Conservation (phyloP, 1,140 invertebrate species). For the Physella acuta region DNA sequence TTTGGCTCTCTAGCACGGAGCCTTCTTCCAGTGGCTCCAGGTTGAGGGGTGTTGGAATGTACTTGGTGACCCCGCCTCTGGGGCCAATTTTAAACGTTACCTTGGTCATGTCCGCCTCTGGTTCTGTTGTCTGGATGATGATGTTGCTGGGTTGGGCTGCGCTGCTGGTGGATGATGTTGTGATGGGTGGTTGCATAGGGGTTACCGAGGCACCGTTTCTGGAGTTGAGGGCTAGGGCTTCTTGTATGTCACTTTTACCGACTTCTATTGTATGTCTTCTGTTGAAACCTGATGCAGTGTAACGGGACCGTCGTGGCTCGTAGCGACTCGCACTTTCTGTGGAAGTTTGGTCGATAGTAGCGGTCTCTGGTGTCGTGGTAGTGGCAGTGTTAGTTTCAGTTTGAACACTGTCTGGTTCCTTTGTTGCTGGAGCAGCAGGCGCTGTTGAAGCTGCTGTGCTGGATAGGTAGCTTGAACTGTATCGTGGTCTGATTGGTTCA, state of each 20-base stretch:
- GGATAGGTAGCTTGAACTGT: too few relatives aligned
- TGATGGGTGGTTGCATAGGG: background rate
- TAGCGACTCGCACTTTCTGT: background rate
- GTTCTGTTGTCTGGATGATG: too few relatives aligned
- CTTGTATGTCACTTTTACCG: background rate
- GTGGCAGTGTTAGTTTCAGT: too few relatives aligned
- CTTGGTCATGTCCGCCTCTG: background rate
- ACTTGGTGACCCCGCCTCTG: background rate
- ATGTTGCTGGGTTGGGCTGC: too few relatives aligned
- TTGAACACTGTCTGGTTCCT: too few relatives aligned
- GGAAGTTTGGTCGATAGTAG: background rate
- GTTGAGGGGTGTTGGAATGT: background rate
- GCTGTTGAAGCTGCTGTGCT: too few relatives aligned
- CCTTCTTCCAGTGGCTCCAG: background rate
- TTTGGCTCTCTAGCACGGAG: background rate
- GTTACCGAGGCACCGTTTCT: too few relatives aligned
- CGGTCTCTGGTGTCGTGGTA: background rate
- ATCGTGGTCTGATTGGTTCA: too few relatives aligned
- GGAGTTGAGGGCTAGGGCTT: background rate
- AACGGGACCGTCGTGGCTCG: background rate
- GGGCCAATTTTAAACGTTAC: background rate
- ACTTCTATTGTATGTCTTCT: slow-evolving; percentile 11
- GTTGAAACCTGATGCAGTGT: background rate
- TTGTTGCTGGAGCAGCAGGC: too few relatives aligned
- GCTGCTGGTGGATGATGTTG: background rate